phyloP scores from a whole-genome alignment of 64 coral and sea anemone genomes.

The Pocillopora damicornis region DNA sequence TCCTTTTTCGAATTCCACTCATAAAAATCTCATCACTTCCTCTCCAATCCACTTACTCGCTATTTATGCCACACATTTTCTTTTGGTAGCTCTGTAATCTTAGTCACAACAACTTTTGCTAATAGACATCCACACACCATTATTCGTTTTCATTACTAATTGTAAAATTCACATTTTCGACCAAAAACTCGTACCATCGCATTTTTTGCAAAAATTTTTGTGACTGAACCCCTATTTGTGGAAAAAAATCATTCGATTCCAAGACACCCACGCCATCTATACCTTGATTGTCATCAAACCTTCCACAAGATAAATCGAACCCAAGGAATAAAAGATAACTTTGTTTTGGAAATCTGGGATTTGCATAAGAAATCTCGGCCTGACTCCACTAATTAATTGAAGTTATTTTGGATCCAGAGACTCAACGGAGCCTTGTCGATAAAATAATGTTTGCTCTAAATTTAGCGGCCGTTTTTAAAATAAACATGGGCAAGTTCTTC shows the following conservation, averaged over 20 bases:
- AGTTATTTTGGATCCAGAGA: constrained; percentile 5
- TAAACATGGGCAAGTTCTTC: not conserved
- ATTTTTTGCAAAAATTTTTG: not conserved
- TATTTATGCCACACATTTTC: not conserved
- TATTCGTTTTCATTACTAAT: not conserved
- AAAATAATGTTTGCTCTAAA: not conserved
- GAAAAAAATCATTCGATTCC: not conserved
- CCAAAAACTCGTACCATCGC: too few relatives aligned
- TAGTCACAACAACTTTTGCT: not conserved
- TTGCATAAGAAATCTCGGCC: constrained; percentile 7
- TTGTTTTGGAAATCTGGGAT: constrained; percentile 13
- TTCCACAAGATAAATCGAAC: constrained; percentile 2
- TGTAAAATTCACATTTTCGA: too few relatives aligned
- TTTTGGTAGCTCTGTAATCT: not conserved
- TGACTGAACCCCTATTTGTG: not conserved
- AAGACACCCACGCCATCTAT: not conserved
- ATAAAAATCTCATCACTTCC: too few relatives aligned
- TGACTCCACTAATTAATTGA: constrained; percentile 16
- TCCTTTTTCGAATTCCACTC: too few relatives aligned
- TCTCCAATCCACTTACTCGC: too few relatives aligned
- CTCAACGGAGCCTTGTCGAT: not conserved
- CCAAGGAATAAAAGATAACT: not conserved
- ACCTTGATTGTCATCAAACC: not conserved
- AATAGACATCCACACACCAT: not conserved
- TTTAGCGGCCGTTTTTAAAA: not conserved